A percentile compares a stretch with the other conserved stretches of the same genome.
phyloP scores from a whole-genome alignment of 2,888 invertebrate genomes.

The Rhaphigaster nebulosa region DNA sequence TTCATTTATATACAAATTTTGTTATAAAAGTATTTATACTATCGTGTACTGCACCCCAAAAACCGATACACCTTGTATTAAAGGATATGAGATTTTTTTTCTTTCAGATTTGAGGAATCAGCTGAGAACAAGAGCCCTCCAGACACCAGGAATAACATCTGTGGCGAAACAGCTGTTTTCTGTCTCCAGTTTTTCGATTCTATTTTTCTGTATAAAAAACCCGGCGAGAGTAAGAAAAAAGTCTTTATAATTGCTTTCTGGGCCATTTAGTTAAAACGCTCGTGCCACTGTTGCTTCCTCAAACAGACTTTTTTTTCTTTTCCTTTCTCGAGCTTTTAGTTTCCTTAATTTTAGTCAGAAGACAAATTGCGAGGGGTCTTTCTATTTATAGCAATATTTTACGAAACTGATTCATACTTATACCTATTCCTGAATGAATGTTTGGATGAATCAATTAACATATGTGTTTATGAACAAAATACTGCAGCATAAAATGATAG shows the following conservation, averaged over 20 bases:
- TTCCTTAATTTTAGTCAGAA: conserved; percentile 36
- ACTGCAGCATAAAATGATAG: background rate
- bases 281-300: conserved; percentile 49
- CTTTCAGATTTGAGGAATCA: conserved; percentile 10
- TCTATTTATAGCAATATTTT: background rate
- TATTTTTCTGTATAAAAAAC: conserved; percentile 21
- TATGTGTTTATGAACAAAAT: background rate
- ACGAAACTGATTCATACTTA: background rate
- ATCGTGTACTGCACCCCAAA: background rate
- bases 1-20: background rate
- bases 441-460: background rate
- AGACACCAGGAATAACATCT: background rate
- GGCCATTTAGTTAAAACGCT: conserved; percentile 52
- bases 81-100: conserved; percentile 38
- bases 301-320: conserved; percentile 17
- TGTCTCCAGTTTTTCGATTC: background rate
- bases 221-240: conserved; percentile 22
- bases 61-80: background rate
- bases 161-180: conserved; percentile 31
- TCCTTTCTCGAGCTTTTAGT: background rate
- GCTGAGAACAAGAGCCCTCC: background rate
- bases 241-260: conserved; percentile 53
- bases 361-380: conserved; percentile 27
- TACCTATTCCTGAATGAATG: background rate
- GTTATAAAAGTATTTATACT: background rate